A percentile compares a stretch with the other conserved stretches of the same genome.
Conservation (phyloP, 2,113 vertebrate genomes). For the Propithecus coquereli region DNA sequence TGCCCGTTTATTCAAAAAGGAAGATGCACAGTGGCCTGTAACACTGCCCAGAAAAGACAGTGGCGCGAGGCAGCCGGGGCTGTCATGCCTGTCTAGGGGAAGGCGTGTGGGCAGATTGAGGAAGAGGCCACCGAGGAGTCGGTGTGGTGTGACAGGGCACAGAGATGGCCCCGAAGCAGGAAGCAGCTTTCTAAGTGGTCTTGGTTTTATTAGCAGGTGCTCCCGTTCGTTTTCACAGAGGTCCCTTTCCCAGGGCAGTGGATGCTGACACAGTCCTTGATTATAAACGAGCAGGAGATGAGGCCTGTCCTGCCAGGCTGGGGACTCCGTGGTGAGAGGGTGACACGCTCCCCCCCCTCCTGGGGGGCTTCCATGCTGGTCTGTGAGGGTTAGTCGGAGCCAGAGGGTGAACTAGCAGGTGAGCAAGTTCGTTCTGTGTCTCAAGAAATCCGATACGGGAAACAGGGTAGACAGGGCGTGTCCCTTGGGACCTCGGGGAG, state of each 20-base stretch:
- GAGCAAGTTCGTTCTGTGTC: background rate
- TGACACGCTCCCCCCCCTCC: background rate
- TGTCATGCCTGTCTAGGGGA: rapidly evolving
- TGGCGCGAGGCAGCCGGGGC: rapidly evolving
- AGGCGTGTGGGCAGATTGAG: background rate
- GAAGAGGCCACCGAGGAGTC: rapidly evolving
- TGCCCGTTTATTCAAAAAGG: rapidly evolving
- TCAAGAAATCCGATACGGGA: rapidly evolving
- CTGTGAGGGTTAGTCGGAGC: rapidly evolving
- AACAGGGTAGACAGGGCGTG: rapidly evolving
- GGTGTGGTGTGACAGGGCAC: background rate
- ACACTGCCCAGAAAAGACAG: background rate
- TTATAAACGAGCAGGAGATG: rapidly evolving
- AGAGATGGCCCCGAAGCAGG: background rate
- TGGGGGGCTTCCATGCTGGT: background rate
- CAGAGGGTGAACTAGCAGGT: background rate
- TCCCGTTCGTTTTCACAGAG: rapidly evolving
- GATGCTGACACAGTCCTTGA: background rate
- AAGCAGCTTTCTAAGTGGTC: background rate
- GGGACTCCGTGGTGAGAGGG: background rate
- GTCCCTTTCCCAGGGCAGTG: background rate
- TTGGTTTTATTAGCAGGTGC: background rate
- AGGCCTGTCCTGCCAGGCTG: too few species aligned
- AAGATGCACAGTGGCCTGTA: background rate
- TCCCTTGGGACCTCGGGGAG: background rate